Conservation (phyloP, 2,888 invertebrate species). For the Hypomecis atomaria region DNA sequence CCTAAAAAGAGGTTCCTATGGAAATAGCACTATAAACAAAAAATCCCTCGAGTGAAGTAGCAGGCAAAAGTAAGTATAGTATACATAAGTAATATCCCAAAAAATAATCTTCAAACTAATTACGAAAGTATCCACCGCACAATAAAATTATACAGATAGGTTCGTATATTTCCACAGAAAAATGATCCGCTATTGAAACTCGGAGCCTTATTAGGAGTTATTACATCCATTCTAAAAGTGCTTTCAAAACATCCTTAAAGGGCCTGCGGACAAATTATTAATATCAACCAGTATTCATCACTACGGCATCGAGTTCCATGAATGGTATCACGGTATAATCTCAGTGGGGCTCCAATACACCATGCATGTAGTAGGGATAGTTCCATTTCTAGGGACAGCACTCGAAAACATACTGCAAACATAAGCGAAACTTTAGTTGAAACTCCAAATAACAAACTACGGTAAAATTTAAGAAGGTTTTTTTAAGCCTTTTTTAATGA, state of each 20-base stretch:
- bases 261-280: constrained; percentile 74
- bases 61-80: no score
- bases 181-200: constrained; percentile 36
- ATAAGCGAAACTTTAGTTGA: no score
- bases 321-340: constrained; percentile 75
- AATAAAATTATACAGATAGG: no score
- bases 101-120: not conserved
- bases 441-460: no score
- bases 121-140: not conserved
- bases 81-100: no score
- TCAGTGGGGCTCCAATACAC: constrained; percentile 56
- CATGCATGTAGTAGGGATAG: constrained; percentile 25
- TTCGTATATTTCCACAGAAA: not conserved
- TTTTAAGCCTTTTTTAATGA: no score
- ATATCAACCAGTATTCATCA: constrained; percentile 76
- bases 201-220: constrained; percentile 55
- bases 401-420: no score
- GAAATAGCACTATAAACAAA: no score
- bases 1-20: no score
- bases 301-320: constrained; percentile 72
- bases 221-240: constrained; percentile 54
- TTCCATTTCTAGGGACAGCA: no score
- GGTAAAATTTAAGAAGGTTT: no score
- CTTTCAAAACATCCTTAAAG: constrained; percentile 56
- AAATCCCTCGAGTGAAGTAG: no score